Evolutionary conservation across 2,113 vertebrate species (phyloP), one percentile per base, ranked within the genome.

Genomic region (Poicephalus meyeri): DNA sequence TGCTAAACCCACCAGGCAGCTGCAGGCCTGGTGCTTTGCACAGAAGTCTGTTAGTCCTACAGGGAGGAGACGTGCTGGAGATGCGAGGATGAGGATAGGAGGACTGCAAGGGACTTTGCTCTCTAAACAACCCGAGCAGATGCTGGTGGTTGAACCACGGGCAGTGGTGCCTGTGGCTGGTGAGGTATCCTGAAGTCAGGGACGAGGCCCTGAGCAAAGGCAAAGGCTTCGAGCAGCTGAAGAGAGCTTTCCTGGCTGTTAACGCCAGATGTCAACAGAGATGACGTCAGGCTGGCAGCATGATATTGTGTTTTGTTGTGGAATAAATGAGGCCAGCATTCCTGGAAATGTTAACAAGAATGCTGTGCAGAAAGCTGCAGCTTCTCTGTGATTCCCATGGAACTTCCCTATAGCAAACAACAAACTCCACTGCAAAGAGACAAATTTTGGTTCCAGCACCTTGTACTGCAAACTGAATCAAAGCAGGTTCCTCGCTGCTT

Each of bases 311-410:
- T 95, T 89, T 95, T 79, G 44, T 73, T 79, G 56, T 65, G 86
- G 80, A 90, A 86, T 69, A 95, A 92, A 86, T 73, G 77, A 95
- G 69, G 86, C 89, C 80, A 42, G 39, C 80, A 44, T 92, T 95
- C 56, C 52, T 92, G 61, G 64, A 95, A 89, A 69, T 28, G 56
- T 91, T 94, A 85, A 33, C 52, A 76, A 65, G 52, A 91, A 64
- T 52, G 55, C 49, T 78, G 13, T 69, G 61, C 58, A 89, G 84
- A 79, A 87, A 84, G 49, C 47, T 81, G 41, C 61, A 41, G 73
- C 86, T 92, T 92, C 83, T 84, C 69, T 70, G 52, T 87, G 50
- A 21, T 95, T 93, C 80, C 52, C 33, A 44, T 55, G 39, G 44
- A n/a, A n/a, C 20, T 58, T 64, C 89, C 14, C 52, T 82, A 2